Evolutionary conservation across 2,113 vertebrate genomes (phyloP).

Genomic region (Prochilodus magdalenae): DNA sequence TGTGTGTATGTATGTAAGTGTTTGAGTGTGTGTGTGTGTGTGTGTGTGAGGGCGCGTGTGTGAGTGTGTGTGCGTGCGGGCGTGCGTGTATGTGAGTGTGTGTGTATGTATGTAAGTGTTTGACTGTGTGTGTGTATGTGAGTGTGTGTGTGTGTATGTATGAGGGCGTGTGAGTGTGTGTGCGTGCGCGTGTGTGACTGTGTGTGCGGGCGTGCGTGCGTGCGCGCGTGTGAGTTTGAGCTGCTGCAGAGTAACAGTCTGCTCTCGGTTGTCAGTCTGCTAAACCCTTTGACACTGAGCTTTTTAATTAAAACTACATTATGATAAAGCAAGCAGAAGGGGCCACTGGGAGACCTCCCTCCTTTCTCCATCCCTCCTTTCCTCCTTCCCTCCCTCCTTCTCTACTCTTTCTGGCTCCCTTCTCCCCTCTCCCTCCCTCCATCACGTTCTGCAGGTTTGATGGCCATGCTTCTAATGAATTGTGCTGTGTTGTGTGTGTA

Average conservation of each 20-base stretch:
- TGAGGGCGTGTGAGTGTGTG: not conserved
- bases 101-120: not conserved
- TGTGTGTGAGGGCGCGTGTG: not conserved
- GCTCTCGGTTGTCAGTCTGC: conserved; percentile 99
- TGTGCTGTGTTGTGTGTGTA: too few relatives aligned
- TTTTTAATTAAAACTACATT: conserved; percentile 99
- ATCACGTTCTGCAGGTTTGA: not conserved
- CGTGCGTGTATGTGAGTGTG: conserved; percentile 6
- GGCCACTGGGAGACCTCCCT: conserved; percentile 59
- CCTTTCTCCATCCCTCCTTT: not conserved
- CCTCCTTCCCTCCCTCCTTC: too few relatives aligned
- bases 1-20: not conserved
- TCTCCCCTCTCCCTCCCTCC: not conserved
- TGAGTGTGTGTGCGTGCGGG: conserved; percentile 29
- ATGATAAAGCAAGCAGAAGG: conserved; percentile 97
- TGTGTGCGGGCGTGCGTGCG: not conserved
- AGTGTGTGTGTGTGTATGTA: conserved; percentile 31
- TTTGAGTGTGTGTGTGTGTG: conserved; percentile 19
- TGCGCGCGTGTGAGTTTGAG: conserved; percentile 68
- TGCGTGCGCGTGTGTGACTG: too few relatives aligned
- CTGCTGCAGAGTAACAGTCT: conserved; percentile 97
- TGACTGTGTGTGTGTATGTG: not conserved
- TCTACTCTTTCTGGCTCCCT: too few relatives aligned
- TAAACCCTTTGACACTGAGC: conserved; percentile 99
- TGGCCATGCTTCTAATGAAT: too few relatives aligned